phyloP scores from a whole-genome alignment of 2,113 vertebrate species.

The Ceyx margarethae region DNA sequence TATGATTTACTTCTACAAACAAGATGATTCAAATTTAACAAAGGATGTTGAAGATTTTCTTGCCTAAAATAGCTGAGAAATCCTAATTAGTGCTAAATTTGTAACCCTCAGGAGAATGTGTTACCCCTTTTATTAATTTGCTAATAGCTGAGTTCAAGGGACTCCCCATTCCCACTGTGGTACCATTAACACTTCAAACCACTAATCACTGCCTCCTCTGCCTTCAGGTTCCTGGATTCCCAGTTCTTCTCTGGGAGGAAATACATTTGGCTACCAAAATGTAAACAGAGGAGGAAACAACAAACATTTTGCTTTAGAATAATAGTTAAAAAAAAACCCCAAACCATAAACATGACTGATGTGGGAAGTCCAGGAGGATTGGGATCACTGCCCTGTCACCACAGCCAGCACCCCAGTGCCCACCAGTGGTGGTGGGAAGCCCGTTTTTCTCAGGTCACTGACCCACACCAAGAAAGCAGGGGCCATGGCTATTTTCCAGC shows the following conservation, averaged over 20 bases:
- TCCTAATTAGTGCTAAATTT: constrained; percentile 52
- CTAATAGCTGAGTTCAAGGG: constrained; percentile 6
- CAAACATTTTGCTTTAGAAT: neutral
- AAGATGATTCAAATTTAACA: constrained; percentile 36
- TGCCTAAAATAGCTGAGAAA: constrained; percentile 29
- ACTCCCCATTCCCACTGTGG: neutral
- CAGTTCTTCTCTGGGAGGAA: neutral
- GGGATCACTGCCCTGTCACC: neutral
- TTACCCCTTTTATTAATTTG: constrained; percentile 47
- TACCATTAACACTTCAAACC: constrained; percentile 28
- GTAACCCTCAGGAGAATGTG: neutral
- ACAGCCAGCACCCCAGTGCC: neutral
- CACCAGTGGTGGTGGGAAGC: fast-evolving
- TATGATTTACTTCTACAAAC: constrained; percentile 39
- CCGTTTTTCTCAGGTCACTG: neutral
- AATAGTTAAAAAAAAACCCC: neutral
- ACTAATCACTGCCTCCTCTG: neutral
- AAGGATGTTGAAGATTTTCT: constrained; percentile 18
- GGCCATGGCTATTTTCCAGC: neutral
- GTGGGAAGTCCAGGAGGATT: neutral
- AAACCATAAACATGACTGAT: neutral
- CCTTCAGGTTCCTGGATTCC: neutral
- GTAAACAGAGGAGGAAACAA: neutral
- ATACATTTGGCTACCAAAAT: neutral
- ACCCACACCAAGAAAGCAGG: neutral